Percentiles rank a stretch among this genome's conserved stretches.
Conservation (phyloP, 2,888 invertebrate genomes). For the Agonopterix subpropinquella region DNA sequence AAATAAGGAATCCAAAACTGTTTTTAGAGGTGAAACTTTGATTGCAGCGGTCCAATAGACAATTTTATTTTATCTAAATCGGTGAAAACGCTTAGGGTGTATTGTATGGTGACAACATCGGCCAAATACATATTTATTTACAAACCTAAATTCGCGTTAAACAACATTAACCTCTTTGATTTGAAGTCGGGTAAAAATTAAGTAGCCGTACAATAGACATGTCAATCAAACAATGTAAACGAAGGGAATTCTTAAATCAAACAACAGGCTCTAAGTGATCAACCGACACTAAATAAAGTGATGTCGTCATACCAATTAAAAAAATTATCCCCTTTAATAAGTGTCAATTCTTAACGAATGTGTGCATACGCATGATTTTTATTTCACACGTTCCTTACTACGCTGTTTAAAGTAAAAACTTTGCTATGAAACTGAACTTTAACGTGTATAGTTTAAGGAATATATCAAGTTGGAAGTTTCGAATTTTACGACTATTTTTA, state of each 20-base stretch:
- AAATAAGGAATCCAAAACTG: too few relatives aligned
- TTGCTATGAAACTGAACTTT: conserved; percentile 26
- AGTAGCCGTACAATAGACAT: conserved; percentile 4
- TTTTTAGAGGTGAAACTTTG: too few relatives aligned
- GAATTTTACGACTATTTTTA: conserved; percentile 71
- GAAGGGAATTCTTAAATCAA: conserved; percentile 60
- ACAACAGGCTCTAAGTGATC: conserved; percentile 49
- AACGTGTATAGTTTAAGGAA: conserved; percentile 27
- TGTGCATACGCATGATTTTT: conserved; percentile 74
- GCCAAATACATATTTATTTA: too few relatives aligned
- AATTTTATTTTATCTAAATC: too few relatives aligned
- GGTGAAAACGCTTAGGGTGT: too few relatives aligned
- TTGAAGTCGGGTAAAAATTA: background rate
- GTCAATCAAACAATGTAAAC: conserved; percentile 20
- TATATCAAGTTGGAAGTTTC: conserved; percentile 26
- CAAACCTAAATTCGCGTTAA: too few relatives aligned
- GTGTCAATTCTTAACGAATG: conserved; percentile 76
- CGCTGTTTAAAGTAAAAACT: conserved; percentile 31
- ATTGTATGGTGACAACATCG: too few relatives aligned
- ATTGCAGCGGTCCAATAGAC: too few relatives aligned
- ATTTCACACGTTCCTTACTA: conserved; percentile 66
- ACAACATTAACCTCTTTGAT: too few relatives aligned
- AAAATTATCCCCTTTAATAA: conserved; percentile 73
- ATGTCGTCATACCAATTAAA: conserved; percentile 75
- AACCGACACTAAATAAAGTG: conserved; percentile 57